phyloP scores from a whole-genome alignment of 2,113 vertebrate genomes.

The Poecile atricapillus region DNA sequence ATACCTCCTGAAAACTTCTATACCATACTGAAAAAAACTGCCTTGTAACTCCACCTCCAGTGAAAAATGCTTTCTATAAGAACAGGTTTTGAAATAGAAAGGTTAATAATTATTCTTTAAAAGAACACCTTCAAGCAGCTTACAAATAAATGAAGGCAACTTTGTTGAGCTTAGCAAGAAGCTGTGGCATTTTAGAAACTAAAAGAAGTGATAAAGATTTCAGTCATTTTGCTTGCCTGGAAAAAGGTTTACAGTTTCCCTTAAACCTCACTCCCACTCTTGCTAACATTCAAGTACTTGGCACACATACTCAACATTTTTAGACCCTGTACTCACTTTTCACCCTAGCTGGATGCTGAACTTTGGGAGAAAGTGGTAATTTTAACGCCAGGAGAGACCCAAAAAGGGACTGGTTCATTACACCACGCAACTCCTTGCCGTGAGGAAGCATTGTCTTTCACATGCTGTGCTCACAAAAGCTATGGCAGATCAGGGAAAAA shows the following conservation, averaged over 20 bases:
- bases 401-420: not conserved
- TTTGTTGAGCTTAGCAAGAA: slow-evolving; percentile 9
- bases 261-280: not conserved
- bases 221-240: slow-evolving; percentile 3
- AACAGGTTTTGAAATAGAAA: slow-evolving; percentile 22
- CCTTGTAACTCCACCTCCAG: not conserved
- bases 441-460: not conserved
- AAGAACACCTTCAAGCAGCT: slow-evolving; percentile 23
- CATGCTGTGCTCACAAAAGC: rapidly evolving
- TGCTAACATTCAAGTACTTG: not conserved
- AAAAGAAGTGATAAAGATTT: slow-evolving; percentile 27
- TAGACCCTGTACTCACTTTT: not conserved
- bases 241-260: slow-evolving; percentile 15
- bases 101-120: slow-evolving; percentile 11
- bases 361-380: not conserved
- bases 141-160: slow-evolving; percentile 51
- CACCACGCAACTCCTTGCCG: rapidly evolving
- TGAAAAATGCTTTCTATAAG: not conserved
- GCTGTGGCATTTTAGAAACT: slow-evolving; percentile 38
- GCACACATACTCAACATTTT: not conserved
- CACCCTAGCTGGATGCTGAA: not conserved
- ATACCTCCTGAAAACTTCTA: not conserved
- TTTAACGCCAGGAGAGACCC: not conserved
- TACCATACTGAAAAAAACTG: not conserved
- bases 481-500: not conserved